phyloP scores from a whole-genome alignment of 1,140 invertebrate genomes.

The Lepidurus arcticus region DNA sequence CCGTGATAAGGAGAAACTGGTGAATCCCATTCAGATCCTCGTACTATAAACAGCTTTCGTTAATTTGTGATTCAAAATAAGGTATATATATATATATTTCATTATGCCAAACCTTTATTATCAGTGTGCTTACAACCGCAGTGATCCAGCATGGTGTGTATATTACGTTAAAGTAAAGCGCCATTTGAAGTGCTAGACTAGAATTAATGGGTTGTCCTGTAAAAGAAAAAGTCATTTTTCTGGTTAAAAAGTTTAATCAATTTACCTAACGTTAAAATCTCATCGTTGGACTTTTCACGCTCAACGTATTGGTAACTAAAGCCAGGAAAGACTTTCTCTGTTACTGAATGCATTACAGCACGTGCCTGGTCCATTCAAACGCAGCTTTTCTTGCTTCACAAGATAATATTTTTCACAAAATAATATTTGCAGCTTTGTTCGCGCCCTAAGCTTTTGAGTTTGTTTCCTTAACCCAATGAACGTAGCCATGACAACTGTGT shows the following conservation, averaged over 20 bases:
- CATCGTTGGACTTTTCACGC: not conserved
- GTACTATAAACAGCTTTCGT: not conserved
- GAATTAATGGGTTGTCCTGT: not conserved
- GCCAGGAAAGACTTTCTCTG: not conserved
- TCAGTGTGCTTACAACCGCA: not conserved
- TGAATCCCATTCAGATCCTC: not conserved
- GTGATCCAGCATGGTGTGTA: not conserved
- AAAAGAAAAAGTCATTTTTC: not conserved
- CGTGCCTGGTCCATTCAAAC: not conserved
- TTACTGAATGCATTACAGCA: not conserved
- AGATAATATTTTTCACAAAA: not conserved
- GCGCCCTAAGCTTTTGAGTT: too few relatives aligned
- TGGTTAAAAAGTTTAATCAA: too few relatives aligned
- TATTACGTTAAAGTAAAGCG: not conserved
- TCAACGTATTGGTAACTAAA: constrained; percentile 3
- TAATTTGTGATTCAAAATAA: not conserved
- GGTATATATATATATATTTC: not conserved
- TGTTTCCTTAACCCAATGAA: too few relatives aligned
- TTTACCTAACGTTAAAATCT: not conserved
- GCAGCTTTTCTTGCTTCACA: not conserved
- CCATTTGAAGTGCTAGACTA: not conserved
- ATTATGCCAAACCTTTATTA: not conserved
- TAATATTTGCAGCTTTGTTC: too few relatives aligned
- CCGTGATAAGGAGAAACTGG: not conserved
- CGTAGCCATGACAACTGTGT: too few relatives aligned